Evolutionary conservation across 64 coral and sea anemone species (phyloP), one percentile per base, ranked within the genome.

Genomic region (Stichodactyla helianthus): DNA sequence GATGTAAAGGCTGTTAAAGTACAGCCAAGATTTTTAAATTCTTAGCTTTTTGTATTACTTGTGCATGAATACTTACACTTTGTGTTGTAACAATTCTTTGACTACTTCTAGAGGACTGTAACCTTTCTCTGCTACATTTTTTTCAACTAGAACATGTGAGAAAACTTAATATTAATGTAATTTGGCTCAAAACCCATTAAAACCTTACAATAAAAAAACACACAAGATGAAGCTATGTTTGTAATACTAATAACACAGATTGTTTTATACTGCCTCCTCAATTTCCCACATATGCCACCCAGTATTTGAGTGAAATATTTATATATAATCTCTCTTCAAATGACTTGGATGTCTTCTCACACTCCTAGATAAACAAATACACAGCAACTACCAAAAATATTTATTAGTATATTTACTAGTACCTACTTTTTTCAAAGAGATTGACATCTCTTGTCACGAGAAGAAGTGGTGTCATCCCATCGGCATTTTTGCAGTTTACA

Each of bases 341-440:
- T 17, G n/a, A 59, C 4, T 71, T 20, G 17, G 10, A 25, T 70
- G 7, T 20, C 62, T 6, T 0, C 4, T 20, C n/a, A 8, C 54
- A 27, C 26, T 59, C 16, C 35, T 14, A 17, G 13, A 25, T 79
- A 7, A 53, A 20, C 8, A 20, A 5, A 6, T 22, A 4, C 4
- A 70, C 22, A n/a, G 2, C 65, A 70, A 70, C 5, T 7, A 6
- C 22, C 19, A 70, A 70, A 70, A 22, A 25, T 70, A 70, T 7
- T 22, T 70, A 22, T 4, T n/a, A 67, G 63, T 9, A 11, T 15
- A 58, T 11, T 58, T 58, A 44, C 35, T 58, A 23, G 63, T 8
- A 85, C 85, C 26, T 98, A 98, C 96, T 92, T 94, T 92, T 87
- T 58, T 98, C 90, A 92, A 98, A 98, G 56, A 94, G 78, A 61